Evolutionary conservation across 2,888 invertebrate species (phyloP).

Genomic region (Drosophila mimica): DNA sequence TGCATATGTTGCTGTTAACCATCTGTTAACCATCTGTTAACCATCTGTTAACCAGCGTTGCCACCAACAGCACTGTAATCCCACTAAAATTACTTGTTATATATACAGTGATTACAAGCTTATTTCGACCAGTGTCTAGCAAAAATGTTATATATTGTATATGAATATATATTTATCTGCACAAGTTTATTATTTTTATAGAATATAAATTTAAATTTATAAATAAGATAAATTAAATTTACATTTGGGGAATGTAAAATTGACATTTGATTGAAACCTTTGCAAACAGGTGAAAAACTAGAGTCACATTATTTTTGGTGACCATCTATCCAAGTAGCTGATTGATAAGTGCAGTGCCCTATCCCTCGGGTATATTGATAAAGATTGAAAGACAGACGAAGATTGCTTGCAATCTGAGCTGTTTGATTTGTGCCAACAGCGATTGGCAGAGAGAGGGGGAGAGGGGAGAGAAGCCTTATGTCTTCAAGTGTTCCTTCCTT

Average conservation of each 20-base stretch:
- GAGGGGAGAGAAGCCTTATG: background rate
- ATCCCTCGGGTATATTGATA: background rate
- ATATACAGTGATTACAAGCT: too few relatives aligned
- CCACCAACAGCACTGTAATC: too few relatives aligned
- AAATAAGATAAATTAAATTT: background rate
- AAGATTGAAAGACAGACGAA: background rate
- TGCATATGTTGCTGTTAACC: too few relatives aligned
- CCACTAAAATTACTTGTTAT: too few relatives aligned
- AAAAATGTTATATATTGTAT: too few relatives aligned
- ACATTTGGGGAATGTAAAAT: background rate
- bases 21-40: too few relatives aligned
- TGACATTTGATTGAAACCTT: background rate
- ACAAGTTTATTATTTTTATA: too few relatives aligned
- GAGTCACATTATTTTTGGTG: background rate
- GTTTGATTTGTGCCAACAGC: background rate
- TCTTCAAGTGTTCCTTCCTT: constrained; percentile 22
- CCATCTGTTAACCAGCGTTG: too few relatives aligned
- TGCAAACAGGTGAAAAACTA: background rate
- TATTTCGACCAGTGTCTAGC: too few relatives aligned
- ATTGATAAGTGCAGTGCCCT: background rate
- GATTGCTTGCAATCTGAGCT: constrained; percentile 2
- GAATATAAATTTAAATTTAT: too few relatives aligned
- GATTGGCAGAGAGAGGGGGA: background rate
- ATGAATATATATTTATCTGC: too few relatives aligned
- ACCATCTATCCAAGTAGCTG: background rate